These are phyloP conservation scores for Larimichthys crocea DNA, from an alignment of 2,113 vertebrate species.

Conservation along the genomic window DNA sequence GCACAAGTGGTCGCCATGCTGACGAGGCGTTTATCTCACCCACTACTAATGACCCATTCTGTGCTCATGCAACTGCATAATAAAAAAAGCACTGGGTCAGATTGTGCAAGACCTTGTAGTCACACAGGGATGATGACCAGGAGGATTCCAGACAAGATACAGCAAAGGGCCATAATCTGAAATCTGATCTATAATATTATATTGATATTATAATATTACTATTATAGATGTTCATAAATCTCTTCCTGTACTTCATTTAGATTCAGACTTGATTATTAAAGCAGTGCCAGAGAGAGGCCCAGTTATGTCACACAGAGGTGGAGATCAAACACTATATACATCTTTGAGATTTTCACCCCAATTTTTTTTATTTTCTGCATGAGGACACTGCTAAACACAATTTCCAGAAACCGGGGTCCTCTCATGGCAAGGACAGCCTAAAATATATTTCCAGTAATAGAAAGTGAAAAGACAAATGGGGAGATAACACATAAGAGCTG, in stretches of 20 bases:
- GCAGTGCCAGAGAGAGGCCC: neutral
- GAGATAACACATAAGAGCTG: conserved; percentile 1
- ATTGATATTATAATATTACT: neutral
- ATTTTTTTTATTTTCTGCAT: conserved; percentile 1
- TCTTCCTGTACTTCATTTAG: neutral
- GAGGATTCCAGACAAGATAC: neutral
- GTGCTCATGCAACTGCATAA: conserved; percentile 56
- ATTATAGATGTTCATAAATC: neutral
- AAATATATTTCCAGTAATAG: conserved; percentile 6
- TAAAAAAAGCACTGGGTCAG: conserved; percentile 38
- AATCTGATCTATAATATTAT: neutral
- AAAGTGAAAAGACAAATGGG: conserved; percentile 14
- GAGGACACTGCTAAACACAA: neutral
- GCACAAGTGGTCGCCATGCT: conserved; percentile 73
- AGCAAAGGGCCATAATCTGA: conserved; percentile 1
- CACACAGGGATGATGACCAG: conserved; percentile 20
- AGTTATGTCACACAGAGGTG: conserved; percentile 13
- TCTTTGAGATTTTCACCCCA: neutral
- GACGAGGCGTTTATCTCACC: conserved; percentile 77
- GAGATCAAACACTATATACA: neutral
- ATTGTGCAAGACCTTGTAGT: neutral
- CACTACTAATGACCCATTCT: conserved; percentile 82
- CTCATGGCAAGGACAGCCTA: neutral
- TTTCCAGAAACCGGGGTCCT: neutral
- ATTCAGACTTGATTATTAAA: neutral